phyloP scores from a whole-genome alignment of 2,888 invertebrate genomes.

The Physocephala rufipes region DNA sequence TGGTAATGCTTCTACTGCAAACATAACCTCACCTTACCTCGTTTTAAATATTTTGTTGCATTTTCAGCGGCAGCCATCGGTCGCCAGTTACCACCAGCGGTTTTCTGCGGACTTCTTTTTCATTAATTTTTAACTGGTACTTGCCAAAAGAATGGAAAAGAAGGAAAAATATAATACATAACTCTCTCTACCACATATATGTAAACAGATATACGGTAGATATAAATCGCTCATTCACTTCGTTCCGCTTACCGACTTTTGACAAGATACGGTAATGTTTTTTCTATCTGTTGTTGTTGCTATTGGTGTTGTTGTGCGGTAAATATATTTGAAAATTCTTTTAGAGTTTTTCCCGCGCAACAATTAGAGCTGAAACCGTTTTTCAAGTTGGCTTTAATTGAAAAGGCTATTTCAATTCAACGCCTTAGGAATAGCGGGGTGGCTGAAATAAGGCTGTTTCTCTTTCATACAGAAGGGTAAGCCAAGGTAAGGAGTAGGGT shows the following conservation, averaged over 20 bases:
- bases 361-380: slow-evolving; percentile 26
- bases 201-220: not conserved
- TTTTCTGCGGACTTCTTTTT: not conserved
- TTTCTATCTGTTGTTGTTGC: too few species aligned
- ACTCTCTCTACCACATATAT: too few species aligned
- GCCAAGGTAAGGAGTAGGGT: not conserved
- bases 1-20: slow-evolving; percentile 3
- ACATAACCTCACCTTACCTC: not conserved
- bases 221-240: slow-evolving; percentile 41
- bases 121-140: not conserved
- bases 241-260: slow-evolving; percentile 46
- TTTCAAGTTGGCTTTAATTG: slow-evolving; percentile 22
- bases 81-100: too few species aligned
- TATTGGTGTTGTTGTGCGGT: slow-evolving; percentile 8
- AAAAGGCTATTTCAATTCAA: slow-evolving; percentile 16
- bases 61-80: slow-evolving; percentile 14
- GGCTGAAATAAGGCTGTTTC: too few species aligned
- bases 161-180: too few species aligned
- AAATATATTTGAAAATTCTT: slow-evolving; percentile 18
- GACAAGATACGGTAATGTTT: slow-evolving; percentile 21
- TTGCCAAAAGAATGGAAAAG: slow-evolving; percentile 4
- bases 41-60: slow-evolving; percentile 27
- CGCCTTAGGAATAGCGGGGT: too few species aligned
- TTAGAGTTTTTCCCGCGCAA: slow-evolving; percentile 32
- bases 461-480: not conserved